phyloP scores from a whole-genome alignment of 2,113 vertebrate genomes.

The Salvelinus fontinalis region DNA sequence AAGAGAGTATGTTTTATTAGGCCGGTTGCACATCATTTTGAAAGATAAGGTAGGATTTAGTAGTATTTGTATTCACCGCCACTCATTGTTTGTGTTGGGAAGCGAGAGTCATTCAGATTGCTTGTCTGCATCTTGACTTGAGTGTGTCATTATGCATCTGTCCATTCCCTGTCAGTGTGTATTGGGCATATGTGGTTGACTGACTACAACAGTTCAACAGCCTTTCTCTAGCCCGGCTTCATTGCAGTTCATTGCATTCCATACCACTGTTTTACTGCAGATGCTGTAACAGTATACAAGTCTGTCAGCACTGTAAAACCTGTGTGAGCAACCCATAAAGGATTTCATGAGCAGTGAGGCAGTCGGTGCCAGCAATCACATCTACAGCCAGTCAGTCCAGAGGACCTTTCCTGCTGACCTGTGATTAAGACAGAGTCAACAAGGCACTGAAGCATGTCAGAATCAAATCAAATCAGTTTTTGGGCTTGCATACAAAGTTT shows the following conservation, averaged over 20 bases:
- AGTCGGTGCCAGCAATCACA: background rate
- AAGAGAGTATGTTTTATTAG: background rate
- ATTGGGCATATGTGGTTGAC: background rate
- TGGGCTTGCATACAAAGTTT: background rate
- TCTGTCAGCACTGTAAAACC: background rate
- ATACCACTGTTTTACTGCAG: background rate
- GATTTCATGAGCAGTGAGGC: background rate
- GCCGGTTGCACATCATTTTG: background rate
- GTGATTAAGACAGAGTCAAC: background rate
- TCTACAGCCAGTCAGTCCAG: background rate
- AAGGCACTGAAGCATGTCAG: background rate
- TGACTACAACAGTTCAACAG: background rate
- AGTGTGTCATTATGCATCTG: background rate
- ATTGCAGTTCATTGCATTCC: background rate
- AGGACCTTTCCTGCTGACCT: background rate
- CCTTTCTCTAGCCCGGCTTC: too few relatives aligned
- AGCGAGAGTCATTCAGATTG: background rate
- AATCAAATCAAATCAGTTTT: too few relatives aligned
- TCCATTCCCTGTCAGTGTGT: background rate
- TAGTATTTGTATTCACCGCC: background rate
- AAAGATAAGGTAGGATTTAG: background rate
- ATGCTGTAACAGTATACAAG: background rate
- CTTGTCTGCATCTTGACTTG: background rate
- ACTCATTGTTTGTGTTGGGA: background rate
- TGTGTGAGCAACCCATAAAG: background rate